Evolutionary conservation across 2,888 invertebrate genomes (phyloP).

Genomic region (Machimus atricapillus): DNA sequence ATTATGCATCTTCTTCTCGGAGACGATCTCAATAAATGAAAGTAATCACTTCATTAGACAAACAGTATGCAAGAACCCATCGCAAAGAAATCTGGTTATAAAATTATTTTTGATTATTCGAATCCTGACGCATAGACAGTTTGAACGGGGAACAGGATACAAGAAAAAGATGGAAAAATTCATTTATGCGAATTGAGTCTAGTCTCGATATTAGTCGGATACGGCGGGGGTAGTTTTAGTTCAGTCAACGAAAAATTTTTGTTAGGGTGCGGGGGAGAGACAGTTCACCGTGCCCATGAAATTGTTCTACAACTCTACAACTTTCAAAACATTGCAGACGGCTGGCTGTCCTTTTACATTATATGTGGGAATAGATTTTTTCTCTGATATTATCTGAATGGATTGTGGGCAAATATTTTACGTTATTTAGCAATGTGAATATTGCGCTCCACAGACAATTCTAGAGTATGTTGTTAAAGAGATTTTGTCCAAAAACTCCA

Average conservation of each 20-base stretch:
- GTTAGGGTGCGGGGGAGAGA: neutral
- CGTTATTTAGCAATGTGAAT: slow-evolving; percentile 14
- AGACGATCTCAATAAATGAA: neutral
- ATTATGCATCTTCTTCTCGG: neutral
- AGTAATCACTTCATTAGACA: neutral
- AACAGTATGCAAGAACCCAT: neutral
- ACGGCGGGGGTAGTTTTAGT: neutral
- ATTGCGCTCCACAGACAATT: neutral
- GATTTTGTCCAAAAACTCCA: neutral
- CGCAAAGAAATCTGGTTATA: neutral
- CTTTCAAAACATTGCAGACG: slow-evolving; percentile 2
- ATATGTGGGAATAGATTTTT: slow-evolving; percentile 14
- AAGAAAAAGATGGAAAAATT: neutral
- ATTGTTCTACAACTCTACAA: neutral
- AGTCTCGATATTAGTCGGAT: slow-evolving; percentile 12
- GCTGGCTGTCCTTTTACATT: neutral
- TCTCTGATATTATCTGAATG: slow-evolving; percentile 9
- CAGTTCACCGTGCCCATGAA: neutral
- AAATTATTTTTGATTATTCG: neutral
- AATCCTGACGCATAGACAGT: neutral
- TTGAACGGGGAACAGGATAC: neutral
- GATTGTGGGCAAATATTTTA: slow-evolving; percentile 17
- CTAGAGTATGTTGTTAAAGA: neutral
- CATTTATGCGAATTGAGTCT: slow-evolving; percentile 1
- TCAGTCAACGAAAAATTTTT: neutral